These are phyloP conservation scores for Philopedon plagiatum DNA, from an alignment of 2,888 invertebrate species.

Conservation along the genomic window DNA sequence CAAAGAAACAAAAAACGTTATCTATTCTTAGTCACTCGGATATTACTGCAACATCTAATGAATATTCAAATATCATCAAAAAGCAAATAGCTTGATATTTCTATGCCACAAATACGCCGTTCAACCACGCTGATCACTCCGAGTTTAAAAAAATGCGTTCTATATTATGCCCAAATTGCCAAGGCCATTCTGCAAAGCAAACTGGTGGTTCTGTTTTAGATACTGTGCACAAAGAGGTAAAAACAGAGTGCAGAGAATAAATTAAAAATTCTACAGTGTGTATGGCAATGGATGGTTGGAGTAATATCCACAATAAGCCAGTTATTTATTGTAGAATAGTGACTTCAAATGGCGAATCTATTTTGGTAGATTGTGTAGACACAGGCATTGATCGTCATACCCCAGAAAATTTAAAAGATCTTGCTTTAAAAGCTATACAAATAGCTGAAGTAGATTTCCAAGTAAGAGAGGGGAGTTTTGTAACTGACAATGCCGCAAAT, in stretches of 20 bases:
- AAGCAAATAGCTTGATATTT: conserved; percentile 18
- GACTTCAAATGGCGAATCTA: conserved; percentile 12
- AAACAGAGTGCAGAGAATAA: neutral
- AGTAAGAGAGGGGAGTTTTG: conserved; percentile 36
- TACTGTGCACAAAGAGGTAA: conserved; percentile 1
- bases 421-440: conserved; percentile 15
- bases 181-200: conserved; percentile 8
- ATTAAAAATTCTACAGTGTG: too few relatives aligned
- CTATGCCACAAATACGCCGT: too few relatives aligned
- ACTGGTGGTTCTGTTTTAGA: too few relatives aligned
- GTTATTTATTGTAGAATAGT: conserved; percentile 10
- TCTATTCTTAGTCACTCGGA: neutral
- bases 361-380: too few relatives aligned
- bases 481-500: conserved; percentile 44
- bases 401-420: too few relatives aligned
- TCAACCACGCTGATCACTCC: conserved; percentile 11
- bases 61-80: conserved; percentile 10
- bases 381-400: conserved; percentile 4
- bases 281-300: conserved; percentile 28
- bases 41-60: conserved; percentile 15
- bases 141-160: conserved; percentile 16
- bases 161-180: neutral
- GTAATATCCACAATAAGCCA: conserved; percentile 11
- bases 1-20: neutral
- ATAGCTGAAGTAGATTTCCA: conserved; percentile 26